Conservation (phyloP, 2,797 vertebrate species). For the Urocyon cinereoargenteus region DNA sequence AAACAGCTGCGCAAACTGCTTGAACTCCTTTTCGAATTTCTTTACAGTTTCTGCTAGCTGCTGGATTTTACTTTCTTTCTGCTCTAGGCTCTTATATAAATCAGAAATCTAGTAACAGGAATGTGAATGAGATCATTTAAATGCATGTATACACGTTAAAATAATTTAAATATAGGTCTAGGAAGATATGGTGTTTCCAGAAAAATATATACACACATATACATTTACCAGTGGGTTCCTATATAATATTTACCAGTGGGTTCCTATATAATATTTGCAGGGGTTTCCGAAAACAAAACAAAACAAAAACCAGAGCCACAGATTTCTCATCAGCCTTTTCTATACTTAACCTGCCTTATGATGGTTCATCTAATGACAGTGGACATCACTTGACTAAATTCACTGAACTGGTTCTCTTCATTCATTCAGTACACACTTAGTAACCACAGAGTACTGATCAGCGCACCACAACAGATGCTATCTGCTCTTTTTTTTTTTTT, state of each 20-base stretch:
- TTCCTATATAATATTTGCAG: not conserved
- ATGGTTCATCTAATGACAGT: not conserved
- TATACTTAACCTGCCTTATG: not conserved
- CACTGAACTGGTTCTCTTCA: not conserved
- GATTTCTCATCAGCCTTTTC: not conserved
- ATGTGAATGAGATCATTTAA: constrained; percentile 23
- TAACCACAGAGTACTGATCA: too few species aligned
- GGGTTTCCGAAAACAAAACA: not conserved
- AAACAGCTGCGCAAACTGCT: constrained; percentile 88
- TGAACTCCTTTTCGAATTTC: constrained; percentile 91
- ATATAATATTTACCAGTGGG: not conserved
- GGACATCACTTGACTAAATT: not conserved
- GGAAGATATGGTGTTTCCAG: constrained; percentile 22
- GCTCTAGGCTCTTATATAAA: constrained; percentile 90
- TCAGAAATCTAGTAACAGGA: constrained; percentile 90
- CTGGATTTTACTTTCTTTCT: constrained; percentile 92
- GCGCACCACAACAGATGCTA: not conserved
- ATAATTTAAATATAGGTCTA: not conserved
- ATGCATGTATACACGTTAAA: not conserved
- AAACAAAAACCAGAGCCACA: not conserved
- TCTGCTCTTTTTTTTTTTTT: too few species aligned
- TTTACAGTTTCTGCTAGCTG: constrained; percentile 89
- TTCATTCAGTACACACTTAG: not conserved
- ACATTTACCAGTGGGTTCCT: not conserved
- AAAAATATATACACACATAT: not conserved